Percentiles rank a stretch among this genome's conserved stretches.
Conservation (phyloP, 2,888 invertebrate species). For the Monoplex corrugatus region DNA sequence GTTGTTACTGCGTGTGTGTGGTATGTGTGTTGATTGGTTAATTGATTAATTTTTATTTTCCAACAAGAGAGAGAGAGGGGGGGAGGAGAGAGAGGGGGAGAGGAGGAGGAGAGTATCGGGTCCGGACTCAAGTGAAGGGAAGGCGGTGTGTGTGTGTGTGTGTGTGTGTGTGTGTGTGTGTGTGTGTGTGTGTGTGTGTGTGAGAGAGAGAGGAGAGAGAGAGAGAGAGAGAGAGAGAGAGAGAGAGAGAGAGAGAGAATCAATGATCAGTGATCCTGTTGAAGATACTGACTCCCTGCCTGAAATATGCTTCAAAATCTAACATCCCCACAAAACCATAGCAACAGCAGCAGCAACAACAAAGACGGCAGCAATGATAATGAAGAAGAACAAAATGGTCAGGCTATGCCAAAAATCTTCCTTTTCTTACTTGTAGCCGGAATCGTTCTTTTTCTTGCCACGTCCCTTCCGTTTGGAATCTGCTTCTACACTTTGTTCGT, state of each 20-base stretch:
- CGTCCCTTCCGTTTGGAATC: too few species aligned
- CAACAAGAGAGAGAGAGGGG: too few species aligned
- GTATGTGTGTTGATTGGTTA: too few species aligned
- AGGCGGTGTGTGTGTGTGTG: too few species aligned
- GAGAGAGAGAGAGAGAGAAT: slow-evolving; percentile 25
- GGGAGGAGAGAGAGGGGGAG: not conserved
- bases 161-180: not conserved
- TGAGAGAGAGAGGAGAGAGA: not conserved
- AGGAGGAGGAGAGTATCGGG: not conserved
- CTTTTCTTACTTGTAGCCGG: too few species aligned
- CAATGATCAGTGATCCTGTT: not conserved
- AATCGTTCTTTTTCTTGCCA: too few species aligned
- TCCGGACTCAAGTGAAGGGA: too few species aligned
- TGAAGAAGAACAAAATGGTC: too few species aligned
- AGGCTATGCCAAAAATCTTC: too few species aligned
- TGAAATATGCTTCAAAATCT: not conserved
- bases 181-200: not conserved
- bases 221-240: slow-evolving; percentile 29
- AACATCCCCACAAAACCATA: not conserved
- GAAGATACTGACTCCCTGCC: not conserved
- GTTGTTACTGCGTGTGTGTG: not conserved
- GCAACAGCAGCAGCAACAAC: not conserved
- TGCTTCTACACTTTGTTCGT: too few species aligned
- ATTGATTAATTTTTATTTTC: too few species aligned
- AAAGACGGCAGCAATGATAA: too few species aligned